Percentiles rank a stretch among this genome's conserved stretches.
phyloP scores from a whole-genome alignment of 92 coral and sea anemone genomes.

The Ricordea florida region DNA sequence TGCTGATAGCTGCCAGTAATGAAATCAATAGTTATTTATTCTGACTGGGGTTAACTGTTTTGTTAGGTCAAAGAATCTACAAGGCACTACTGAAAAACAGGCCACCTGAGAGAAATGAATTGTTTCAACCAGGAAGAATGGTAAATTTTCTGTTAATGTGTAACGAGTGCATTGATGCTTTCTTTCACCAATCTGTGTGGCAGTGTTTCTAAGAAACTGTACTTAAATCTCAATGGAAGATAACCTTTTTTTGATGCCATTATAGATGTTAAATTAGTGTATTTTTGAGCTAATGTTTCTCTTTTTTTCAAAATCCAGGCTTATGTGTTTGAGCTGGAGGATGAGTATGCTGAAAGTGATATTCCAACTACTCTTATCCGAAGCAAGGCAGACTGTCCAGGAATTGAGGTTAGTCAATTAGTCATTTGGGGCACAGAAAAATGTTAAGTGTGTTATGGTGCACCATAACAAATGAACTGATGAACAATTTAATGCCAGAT shows the following conservation, averaged over 20 bases:
- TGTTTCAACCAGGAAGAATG: slow-evolving; percentile 97
- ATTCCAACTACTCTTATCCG: slow-evolving; percentile 95
- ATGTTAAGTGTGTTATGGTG: neutral
- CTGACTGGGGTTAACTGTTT: neutral
- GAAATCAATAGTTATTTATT: neutral
- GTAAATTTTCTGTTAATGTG: too few species aligned
- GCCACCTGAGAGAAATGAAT: slow-evolving; percentile 92
- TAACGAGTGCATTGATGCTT: too few species aligned
- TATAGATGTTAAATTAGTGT: too few species aligned
- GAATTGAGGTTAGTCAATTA: slow-evolving; percentile 78
- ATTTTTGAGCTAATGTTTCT: neutral
- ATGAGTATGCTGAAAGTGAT: slow-evolving; percentile 97
- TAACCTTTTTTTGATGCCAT: neutral
- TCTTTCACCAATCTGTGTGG: too few species aligned
- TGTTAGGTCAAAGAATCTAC: slow-evolving; percentile 94
- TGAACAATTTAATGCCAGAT: too few species aligned
- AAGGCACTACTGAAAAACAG: slow-evolving; percentile 80
- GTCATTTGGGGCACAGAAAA: neutral
- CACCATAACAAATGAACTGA: too few species aligned
- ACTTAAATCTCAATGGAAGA: neutral
- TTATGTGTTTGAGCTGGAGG: slow-evolving; percentile 95
- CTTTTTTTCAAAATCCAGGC: slow-evolving; percentile 55
- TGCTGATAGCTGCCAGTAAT: neutral
- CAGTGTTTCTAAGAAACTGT: too few species aligned
- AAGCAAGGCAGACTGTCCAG: slow-evolving; percentile 99